Evolutionary conservation across 53 echinoderm and acorn worm species (phyloP).

Genomic region (Holothuria scabra): DNA sequence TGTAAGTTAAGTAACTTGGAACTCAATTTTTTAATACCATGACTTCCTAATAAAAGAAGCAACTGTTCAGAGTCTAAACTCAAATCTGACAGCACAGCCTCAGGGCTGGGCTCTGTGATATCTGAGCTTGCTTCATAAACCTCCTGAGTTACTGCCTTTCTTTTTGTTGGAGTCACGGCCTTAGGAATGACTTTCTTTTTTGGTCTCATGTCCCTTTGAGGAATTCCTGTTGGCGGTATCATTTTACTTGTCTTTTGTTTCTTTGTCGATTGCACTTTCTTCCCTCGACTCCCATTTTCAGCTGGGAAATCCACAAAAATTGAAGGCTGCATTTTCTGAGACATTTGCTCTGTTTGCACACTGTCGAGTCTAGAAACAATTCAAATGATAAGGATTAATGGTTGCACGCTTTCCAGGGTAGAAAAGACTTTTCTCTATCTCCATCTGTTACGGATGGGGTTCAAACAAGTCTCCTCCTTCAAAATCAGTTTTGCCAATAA

Average conservation of each 20-base stretch:
- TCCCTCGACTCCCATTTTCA: background rate
- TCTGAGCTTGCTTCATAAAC: constrained; percentile 20
- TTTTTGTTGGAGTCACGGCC: constrained; percentile 15
- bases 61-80: constrained; percentile 91
- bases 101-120: constrained; percentile 31
- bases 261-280: background rate
- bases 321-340: too few relatives aligned
- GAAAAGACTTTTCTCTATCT: too few relatives aligned
- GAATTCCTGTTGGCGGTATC: constrained; percentile 17
- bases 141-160: constrained; percentile 28
- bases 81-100: constrained; percentile 76
- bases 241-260: constrained; percentile 6
- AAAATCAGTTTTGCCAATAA: too few relatives aligned
- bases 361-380: too few relatives aligned
- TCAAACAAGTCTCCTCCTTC: too few relatives aligned
- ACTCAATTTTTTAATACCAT: constrained; percentile 88
- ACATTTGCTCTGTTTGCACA: too few relatives aligned
- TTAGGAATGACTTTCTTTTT: constrained; percentile 4
- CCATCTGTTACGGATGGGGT: too few relatives aligned
- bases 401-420: too few relatives aligned
- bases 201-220: constrained; percentile 13
- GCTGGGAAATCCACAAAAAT: too few relatives aligned
- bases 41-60: constrained; percentile 78
- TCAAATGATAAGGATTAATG: too few relatives aligned
- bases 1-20: constrained; percentile 87